phyloP scores from a whole-genome alignment of 35 echinoderm and acorn worm genomes.

The Ophiothrix spiculata region DNA sequence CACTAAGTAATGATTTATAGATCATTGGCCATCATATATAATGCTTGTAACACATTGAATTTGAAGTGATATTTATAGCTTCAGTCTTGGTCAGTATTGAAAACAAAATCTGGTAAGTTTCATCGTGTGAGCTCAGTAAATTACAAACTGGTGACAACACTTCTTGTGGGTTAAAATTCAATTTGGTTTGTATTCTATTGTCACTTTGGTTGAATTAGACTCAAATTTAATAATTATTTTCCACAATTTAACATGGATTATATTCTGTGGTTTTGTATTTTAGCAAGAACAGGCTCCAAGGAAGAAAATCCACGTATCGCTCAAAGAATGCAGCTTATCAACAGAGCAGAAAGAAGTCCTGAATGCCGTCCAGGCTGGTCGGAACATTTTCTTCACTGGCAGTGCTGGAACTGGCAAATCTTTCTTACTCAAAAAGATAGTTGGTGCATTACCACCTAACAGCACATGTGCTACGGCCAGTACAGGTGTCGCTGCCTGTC shows the following conservation, averaged over 20 bases:
- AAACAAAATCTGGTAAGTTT: too few relatives aligned
- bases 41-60: too few relatives aligned
- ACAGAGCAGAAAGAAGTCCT: conserved; percentile 80
- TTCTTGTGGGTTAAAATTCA: too few relatives aligned
- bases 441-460: conserved; percentile 84
- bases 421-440: conserved; percentile 88
- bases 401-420: conserved; percentile 99
- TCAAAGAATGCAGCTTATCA: conserved; percentile 23
- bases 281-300: conserved; percentile 45
- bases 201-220: too few relatives aligned
- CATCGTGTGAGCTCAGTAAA: too few relatives aligned
- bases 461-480: conserved; percentile 95
- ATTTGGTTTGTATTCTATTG: too few relatives aligned
- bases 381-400: conserved; percentile 95
- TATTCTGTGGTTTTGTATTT: neutral
- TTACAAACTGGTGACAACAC: too few relatives aligned
- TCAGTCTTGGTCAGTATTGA: too few relatives aligned
- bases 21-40: too few relatives aligned
- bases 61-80: too few relatives aligned
- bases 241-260: neutral
- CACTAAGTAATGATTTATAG: too few relatives aligned
- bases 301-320: conserved; percentile 68
- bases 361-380: conserved; percentile 70
- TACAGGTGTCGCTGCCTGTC: conserved; percentile 97
- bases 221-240: too few relatives aligned